These are phyloP conservation scores for Aeoliscus strigatus DNA, from an alignment of 2,797 vertebrate genomes.

Conservation along the genomic window DNA sequence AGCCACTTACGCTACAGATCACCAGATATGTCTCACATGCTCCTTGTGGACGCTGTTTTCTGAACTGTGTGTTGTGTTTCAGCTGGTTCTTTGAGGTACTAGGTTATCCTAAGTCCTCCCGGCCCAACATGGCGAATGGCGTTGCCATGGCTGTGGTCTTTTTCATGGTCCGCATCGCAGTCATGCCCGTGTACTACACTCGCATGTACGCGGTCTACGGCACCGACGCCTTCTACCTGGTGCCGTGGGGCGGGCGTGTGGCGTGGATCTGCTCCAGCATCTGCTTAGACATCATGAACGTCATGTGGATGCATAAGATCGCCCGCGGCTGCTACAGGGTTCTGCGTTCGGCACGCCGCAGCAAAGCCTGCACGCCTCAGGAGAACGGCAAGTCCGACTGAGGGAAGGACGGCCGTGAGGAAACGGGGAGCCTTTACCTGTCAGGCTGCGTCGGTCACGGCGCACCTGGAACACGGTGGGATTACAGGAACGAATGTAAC, in stretches of 20 bases:
- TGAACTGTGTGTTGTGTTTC: conserved; percentile 61
- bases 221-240: conserved; percentile 84
- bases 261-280: conserved; percentile 87
- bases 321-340: conserved; percentile 91
- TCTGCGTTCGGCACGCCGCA: conserved; percentile 73
- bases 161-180: conserved; percentile 89
- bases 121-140: conserved; percentile 90
- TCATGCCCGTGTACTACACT: conserved; percentile 88
- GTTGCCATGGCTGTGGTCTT: conserved; percentile 91
- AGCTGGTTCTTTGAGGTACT: conserved; percentile 99
- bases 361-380: conserved; percentile 69
- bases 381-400: conserved; percentile 91
- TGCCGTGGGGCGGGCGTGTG: conserved; percentile 81
- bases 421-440: conserved; percentile 11
- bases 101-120: conserved; percentile 88
- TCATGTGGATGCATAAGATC: conserved; percentile 99
- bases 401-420: conserved; percentile 20
- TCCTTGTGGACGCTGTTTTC: conserved; percentile 3
- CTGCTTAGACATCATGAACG: conserved; percentile 93
- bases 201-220: conserved; percentile 83
- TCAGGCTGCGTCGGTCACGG: conserved; percentile 21
- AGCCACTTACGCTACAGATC: background rate
- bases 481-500: conserved; percentile 37
- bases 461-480: conserved; percentile 16
- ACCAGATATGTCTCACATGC: too few species aligned